Percentiles rank a stretch among this genome's conserved stretches.
Conservation (phyloP, 64 coral and sea anemone species). For the Cladopsammia gracilis region DNA sequence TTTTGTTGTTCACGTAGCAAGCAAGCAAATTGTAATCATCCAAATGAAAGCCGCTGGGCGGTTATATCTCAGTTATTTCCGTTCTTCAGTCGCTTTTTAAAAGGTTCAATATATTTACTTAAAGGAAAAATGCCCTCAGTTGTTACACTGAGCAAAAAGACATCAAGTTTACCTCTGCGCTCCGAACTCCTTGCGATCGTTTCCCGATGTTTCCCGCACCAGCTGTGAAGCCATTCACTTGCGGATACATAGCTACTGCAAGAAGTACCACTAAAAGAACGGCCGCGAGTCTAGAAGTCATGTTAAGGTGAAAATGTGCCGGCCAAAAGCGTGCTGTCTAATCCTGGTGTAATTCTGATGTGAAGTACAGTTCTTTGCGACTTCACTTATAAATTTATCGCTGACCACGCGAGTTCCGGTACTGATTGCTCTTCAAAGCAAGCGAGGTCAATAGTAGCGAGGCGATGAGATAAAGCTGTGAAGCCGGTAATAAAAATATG, state of each 20-base stretch:
- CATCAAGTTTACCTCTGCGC: not conserved
- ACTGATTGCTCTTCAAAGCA: not conserved
- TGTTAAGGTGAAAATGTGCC: not conserved
- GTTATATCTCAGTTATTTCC: not conserved
- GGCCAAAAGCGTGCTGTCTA: not conserved
- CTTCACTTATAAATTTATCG: not conserved
- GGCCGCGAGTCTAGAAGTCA: not conserved
- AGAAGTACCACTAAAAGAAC: not conserved
- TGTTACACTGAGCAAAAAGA: no score
- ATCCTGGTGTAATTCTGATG: not conserved
- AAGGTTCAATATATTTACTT: no score
- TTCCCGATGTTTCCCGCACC: constrained; percentile 24
- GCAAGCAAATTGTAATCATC: no score
- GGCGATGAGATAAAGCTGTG: not conserved
- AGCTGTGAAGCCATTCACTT: constrained; percentile 2
- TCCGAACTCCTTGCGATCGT: not conserved
- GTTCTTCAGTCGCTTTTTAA: not conserved
- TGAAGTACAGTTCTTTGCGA: not conserved
- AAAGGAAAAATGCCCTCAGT: no score
- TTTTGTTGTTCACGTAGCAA: no score
- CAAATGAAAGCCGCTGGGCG: no score
- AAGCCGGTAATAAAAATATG: constrained; percentile 12
- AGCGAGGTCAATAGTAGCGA: not conserved
- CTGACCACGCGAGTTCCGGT: not conserved
- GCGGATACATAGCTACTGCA: not conserved